These are phyloP conservation scores for Hippocampus kuda DNA, from an alignment of 2,797 vertebrate species.

Conservation along the genomic window DNA sequence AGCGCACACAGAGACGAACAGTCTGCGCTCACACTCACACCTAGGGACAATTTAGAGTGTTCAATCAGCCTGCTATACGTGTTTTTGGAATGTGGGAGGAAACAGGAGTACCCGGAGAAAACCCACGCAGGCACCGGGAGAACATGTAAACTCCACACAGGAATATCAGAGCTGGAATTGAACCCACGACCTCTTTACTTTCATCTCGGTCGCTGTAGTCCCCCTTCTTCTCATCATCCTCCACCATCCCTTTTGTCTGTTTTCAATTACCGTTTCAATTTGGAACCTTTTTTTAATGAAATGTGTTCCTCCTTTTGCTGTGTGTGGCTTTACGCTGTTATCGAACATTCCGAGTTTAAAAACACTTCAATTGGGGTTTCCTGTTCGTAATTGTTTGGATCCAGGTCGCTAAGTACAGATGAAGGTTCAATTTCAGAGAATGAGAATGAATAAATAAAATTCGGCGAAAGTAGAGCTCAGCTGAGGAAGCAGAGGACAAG, in stretches of 20 bases:
- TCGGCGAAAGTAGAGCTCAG: constrained; percentile 28
- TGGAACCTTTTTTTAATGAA: not conserved
- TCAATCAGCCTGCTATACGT: too few relatives aligned
- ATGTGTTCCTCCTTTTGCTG: not conserved
- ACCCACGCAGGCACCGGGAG: too few relatives aligned
- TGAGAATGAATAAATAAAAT: constrained; percentile 27
- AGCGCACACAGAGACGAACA: too few relatives aligned
- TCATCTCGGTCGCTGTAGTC: not conserved
- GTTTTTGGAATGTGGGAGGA: too few relatives aligned
- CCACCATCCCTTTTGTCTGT: not conserved
- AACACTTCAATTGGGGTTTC: not conserved
- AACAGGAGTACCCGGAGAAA: too few relatives aligned
- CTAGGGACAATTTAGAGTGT: too few relatives aligned
- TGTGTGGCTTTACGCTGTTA: not conserved
- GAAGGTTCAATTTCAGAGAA: not conserved
- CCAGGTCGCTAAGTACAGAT: constrained; percentile 6
- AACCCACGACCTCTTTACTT: not conserved
- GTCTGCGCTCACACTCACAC: too few relatives aligned
- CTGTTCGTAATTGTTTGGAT: constrained; percentile 19
- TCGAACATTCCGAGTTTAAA: not conserved
- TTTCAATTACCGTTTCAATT: not conserved
- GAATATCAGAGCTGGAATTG: too few relatives aligned
- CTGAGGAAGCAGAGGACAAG: constrained; percentile 29
- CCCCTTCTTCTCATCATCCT: not conserved
- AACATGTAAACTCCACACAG: too few relatives aligned